Evolutionary conservation across 1,140 invertebrate genomes (phyloP), one percentile per base, ranked within the genome.

Genomic region (Bombus waltoni): DNA sequence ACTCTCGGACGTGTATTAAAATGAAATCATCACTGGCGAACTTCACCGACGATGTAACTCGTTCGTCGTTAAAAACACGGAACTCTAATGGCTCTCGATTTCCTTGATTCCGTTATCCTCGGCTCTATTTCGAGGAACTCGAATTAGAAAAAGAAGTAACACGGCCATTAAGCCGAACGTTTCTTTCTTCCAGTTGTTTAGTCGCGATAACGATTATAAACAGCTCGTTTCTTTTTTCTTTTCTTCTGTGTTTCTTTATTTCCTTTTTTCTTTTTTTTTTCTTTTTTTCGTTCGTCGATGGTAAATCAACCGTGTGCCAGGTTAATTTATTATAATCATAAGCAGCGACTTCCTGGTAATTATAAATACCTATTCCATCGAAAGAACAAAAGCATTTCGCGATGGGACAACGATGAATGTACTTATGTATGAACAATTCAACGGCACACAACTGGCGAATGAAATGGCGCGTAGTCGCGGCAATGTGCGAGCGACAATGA

Each of bases 1-100:
- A 68, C 66, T 44, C 78, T 35, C 53, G 84, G 38, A 80, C 59
- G 73, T 62, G 78, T 73, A 81, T 77, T 87, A 77, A 89, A 87
- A 90, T 71, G 79, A 80, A 88, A 83, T 88, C 66, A 75, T 74
- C 71, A 15, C 25, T 25, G 71, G 79, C 59, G 73, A 59, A 75
- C 35, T 28, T 32, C 22, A 18, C 18, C 35, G 28, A 18, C 66
- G 4, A 28, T 47, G 75, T 75, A 59, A 71, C 57, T 75, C 83
- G 11, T 28, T 40, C 32, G 57, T 73, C 65, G 82, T 88, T 83
- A 85, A 75, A 32, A 70, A 82, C 78, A 68, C 81, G 40, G 68
- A 81, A 73, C 70, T 44, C n/a, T 59, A 32, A 62, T 47, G 53
- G 32, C 15, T 28, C 35, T 22, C 72, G 40, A 66, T 28, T 28